A percentile compares a stretch with the other conserved stretches of the same genome.
Evolutionary conservation across 1,140 invertebrate genomes (phyloP).

Genomic region (Agrypnia vestita): DNA sequence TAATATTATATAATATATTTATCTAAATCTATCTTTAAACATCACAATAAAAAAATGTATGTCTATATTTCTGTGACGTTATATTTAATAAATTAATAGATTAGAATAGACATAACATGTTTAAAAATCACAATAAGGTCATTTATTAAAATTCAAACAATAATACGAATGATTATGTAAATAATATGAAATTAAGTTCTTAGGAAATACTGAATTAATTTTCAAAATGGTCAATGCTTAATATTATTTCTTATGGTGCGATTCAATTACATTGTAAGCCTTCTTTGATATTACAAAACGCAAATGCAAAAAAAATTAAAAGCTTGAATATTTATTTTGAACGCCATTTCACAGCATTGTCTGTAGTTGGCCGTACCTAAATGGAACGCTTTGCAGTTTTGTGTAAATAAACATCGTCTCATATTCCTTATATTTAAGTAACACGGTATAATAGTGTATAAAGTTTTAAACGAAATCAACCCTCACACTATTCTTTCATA

Average conservation of each 20-base stretch:
- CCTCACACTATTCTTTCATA: not conserved
- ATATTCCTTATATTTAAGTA: no score
- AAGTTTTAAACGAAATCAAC: not conserved
- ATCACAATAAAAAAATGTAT: no score
- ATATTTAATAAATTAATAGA: not conserved
- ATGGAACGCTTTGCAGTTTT: no score
- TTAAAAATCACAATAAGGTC: conserved; percentile 5
- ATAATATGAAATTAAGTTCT: not conserved
- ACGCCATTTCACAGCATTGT: no score
- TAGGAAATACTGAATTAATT: not conserved
- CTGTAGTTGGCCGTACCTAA: no score
- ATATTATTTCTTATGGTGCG: not conserved
- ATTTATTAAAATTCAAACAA: not conserved
- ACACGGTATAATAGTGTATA: no score
- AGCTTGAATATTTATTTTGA: no score
- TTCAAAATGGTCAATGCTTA: not conserved
- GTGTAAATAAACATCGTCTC: no score
- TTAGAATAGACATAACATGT: not conserved
- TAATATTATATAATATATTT: conserved; percentile 18
- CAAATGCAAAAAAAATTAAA: no score
- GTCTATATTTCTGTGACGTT: no score
- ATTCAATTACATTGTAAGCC: not conserved
- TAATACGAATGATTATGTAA: not conserved
- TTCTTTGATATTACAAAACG: not conserved
- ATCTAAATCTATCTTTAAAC: not conserved